Evolutionary conservation across 2,888 invertebrate species (phyloP), one percentile per base, ranked within the genome.

Genomic region (Tenthredo notha): DNA sequence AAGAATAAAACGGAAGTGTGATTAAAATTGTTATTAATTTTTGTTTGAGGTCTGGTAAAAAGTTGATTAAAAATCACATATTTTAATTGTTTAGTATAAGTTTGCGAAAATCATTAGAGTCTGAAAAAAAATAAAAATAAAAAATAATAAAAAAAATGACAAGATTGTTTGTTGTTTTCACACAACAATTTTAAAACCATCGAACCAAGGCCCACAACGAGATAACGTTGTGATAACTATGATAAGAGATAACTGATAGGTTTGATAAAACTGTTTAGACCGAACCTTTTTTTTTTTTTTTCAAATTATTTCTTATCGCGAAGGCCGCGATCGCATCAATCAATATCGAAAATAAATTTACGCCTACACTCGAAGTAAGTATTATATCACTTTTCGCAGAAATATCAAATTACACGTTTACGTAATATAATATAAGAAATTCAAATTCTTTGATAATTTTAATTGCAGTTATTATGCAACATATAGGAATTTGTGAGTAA

Each of bases 221-320:
- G 70, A 70, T 70, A 70, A 70, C 29, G 70, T 37, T 37, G 70
- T n/a, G 37, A 70, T 70, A 70, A 70, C 33, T 70, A n/a, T n/a
- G 70, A 70, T 70, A 70, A 70, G 37, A 33, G 37, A 70, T 70
- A 70, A 37, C 70, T 70, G 70, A 70, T 37, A 37, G 37, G 12
- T 70, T 37, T 3, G 33, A 70, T 37, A 70, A 37, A 33, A 70
- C 18, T 15, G 70, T 37, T 37, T 70, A 70, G 18, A n/a, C 70
- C 18, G 12, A 25, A 61, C 21, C 25, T 9, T 70, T 70, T 70
- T 70, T 18, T n/a, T n/a, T n/a, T n/a, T n/a, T n/a, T n/a, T n/a
- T n/a, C n/a, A 70, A 70, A 70, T 70, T 70, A 10, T 70, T 37
- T 33, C 37, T 70, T 70, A 37, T 70, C 70, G n/a, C n/a, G 33